Base-by-base conservation (phyloP, 1,140 invertebrate species). In the Hycleus cichorii region DNA sequence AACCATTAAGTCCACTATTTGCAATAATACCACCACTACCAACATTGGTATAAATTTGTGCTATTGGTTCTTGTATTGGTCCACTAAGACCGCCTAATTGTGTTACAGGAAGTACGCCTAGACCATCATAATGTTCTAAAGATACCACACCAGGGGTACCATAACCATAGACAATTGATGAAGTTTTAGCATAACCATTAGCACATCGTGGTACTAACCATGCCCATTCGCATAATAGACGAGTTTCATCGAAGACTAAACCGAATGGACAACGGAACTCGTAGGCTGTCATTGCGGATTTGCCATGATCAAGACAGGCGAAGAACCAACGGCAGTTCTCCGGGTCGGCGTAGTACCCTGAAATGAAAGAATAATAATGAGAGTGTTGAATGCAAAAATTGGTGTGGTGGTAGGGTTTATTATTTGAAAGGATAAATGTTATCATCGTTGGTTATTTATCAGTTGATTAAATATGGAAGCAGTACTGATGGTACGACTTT, bases 281-380 rank as follows among this genome's bases (percentile, higher is more conserved):
- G 68, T 89, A 91, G 0, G 87, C 84, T 6, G 83, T 83, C 53
- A 88, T 71, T 4, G 77, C 74, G n/a, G 82, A 77, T 58, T 80
- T 81, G 64, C 84, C 82, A 65, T 90, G 82, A 72, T 90, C 88
- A 49, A 87, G 73, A 72, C 90, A 92, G 12, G 89, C 88, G 69
- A 89, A 91, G 80, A 91, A 92, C 86, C 87, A 91, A 51, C 88
- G 80, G 62, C 89, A 91, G 72, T 92, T 90, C 70, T 88, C 83
- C 0, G 87, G 87, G 75, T 92, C 88, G 1, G 85, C 86, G 69
- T 87, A 91, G 65, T 88, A 82, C 51, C 86, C 86, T 79, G 75
- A 64, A 67, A 18, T 18, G 18, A 18, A 18, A 18, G 18, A 18
- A 18, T 18, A 74, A 65, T 1, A 66, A 64, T 58, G 12, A n/a